These are phyloP conservation scores for Amiota minor DNA, from an alignment of 2,888 invertebrate species.

Conservation along the genomic window DNA sequence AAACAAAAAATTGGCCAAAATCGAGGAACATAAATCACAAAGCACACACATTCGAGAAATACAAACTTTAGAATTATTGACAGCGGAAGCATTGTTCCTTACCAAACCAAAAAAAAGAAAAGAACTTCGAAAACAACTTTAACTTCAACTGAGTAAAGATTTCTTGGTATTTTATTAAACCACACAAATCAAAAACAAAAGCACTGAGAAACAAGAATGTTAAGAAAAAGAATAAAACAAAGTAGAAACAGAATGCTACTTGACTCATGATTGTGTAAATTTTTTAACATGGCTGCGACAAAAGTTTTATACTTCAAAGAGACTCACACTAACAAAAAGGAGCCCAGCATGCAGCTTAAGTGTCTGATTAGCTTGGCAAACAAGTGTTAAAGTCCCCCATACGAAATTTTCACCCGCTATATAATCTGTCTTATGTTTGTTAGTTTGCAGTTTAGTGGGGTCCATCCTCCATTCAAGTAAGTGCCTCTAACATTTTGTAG, in stretches of 20 bases:
- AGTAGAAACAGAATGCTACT: background rate
- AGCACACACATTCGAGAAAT: conserved; percentile 36
- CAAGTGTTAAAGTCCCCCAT: conserved; percentile 62
- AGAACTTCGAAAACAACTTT: conserved; percentile 14
- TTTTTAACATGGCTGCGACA: background rate
- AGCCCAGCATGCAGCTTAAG: conserved; percentile 32
- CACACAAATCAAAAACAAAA: conserved; percentile 60
- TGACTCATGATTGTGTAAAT: conserved; percentile 16
- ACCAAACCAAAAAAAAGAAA: conserved; percentile 38
- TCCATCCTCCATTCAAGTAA: background rate
- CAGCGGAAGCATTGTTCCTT: conserved; percentile 67
- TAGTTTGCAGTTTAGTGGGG: conserved; percentile 4
- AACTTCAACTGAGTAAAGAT: conserved; percentile 44
- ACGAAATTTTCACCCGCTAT: conserved; percentile 22
- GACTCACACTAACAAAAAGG: conserved; percentile 10
- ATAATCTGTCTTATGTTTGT: conserved; percentile 21
- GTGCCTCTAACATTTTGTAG: background rate
- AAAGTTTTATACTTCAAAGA: background rate
- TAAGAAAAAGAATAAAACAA: conserved; percentile 14
- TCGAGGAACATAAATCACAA: conserved; percentile 63
- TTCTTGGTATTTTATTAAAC: conserved; percentile 68
- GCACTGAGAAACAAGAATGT: conserved; percentile 30
- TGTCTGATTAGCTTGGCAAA: conserved; percentile 61
- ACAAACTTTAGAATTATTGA: conserved; percentile 61
- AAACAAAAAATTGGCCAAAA: conserved; percentile 67